These are phyloP conservation scores for Spodoptera picta DNA, from an alignment of 2,888 invertebrate species.

Conservation along the genomic window DNA sequence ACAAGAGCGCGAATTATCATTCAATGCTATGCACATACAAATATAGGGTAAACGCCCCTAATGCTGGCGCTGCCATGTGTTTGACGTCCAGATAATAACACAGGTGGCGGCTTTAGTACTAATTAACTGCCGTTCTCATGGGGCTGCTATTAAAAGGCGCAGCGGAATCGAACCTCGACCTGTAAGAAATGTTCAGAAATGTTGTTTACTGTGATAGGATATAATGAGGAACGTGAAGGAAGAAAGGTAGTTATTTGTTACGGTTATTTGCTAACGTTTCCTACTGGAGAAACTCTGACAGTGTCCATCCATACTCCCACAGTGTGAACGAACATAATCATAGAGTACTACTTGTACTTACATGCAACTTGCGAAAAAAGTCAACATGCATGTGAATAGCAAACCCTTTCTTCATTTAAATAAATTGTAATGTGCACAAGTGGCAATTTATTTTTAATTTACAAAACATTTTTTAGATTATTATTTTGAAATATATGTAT, in stretches of 20 bases:
- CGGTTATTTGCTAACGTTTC: conserved; percentile 58
- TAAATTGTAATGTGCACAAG: conserved; percentile 26
- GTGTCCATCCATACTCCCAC: background rate
- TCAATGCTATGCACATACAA: conserved; percentile 68
- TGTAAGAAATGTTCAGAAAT: conserved; percentile 54
- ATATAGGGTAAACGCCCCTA: conserved; percentile 75
- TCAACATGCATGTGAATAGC: conserved; percentile 12
- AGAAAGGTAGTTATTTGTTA: conserved; percentile 60
- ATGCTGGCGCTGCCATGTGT: conserved; percentile 65
- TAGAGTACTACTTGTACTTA: background rate
- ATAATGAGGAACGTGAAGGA: conserved; percentile 59
- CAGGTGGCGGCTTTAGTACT: conserved; percentile 62
- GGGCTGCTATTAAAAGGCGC: conserved; percentile 74
- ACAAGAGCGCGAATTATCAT: conserved; percentile 70
- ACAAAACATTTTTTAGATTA: conserved; percentile 63
- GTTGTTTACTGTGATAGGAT: conserved; percentile 55
- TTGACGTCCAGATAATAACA: conserved; percentile 79
- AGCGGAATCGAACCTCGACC: conserved; percentile 68
- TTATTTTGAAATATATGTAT: conserved; percentile 76
- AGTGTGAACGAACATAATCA: conserved; percentile 1
- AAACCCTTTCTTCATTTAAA: conserved; percentile 14
- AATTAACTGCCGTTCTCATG: conserved; percentile 77
- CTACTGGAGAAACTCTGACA: conserved; percentile 5
- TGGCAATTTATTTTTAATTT: conserved; percentile 59
- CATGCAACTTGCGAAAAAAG: conserved; percentile 13